Percentiles rank a stretch among this genome's conserved stretches.
phyloP scores from a whole-genome alignment of 2,797 vertebrate genomes.

The Tenualosa ilisha region DNA sequence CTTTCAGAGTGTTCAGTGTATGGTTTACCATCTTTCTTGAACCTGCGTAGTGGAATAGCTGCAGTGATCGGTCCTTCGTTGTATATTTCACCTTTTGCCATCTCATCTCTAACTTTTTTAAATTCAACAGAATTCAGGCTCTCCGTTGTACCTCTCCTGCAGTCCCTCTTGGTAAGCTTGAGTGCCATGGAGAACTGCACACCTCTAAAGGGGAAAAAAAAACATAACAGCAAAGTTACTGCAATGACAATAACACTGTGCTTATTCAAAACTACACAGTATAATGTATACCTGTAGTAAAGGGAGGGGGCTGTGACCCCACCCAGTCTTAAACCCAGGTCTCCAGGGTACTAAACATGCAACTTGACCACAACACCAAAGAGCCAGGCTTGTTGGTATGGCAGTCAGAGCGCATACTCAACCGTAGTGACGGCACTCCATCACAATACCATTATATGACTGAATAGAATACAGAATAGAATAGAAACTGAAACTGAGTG shows the following conservation, averaged over 20 bases:
- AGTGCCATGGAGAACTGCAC: slow-evolving; percentile 1
- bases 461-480: too few relatives aligned
- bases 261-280: too few relatives aligned
- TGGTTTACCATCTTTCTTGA: background rate
- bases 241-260: background rate
- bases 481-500: background rate
- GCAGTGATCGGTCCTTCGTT: background rate
- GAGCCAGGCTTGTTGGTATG: too few relatives aligned
- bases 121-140: background rate
- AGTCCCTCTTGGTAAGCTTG: background rate
- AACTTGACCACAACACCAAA: too few relatives aligned
- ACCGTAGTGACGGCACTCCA: too few relatives aligned
- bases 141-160: background rate
- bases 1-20: background rate
- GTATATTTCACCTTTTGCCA: slow-evolving; percentile 4
- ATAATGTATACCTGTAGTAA: too few relatives aligned
- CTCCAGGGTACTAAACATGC: too few relatives aligned
- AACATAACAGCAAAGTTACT: background rate
- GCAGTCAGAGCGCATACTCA: too few relatives aligned
- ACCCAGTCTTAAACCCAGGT: too few relatives aligned
- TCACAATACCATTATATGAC: too few relatives aligned
- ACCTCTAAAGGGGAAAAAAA: background rate
- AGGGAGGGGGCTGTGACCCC: too few relatives aligned
- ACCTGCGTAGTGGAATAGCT: background rate
- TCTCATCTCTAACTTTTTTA: background rate